These are phyloP conservation scores for Epinotia demarniana DNA, from an alignment of 2,888 invertebrate species.

Conservation along the genomic window DNA sequence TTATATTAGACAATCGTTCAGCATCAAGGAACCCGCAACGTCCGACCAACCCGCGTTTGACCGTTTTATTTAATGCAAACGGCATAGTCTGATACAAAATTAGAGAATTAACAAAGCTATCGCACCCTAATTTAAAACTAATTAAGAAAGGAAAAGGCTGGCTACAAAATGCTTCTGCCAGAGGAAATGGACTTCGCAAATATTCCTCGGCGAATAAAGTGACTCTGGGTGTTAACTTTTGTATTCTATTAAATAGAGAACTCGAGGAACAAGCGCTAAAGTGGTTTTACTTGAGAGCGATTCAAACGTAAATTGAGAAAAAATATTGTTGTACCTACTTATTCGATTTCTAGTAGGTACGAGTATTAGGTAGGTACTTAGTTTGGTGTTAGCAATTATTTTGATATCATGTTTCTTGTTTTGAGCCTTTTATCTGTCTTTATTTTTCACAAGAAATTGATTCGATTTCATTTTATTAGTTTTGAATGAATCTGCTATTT, in stretches of 20 bases:
- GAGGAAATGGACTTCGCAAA: constrained; percentile 79
- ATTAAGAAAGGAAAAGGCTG: constrained; percentile 80
- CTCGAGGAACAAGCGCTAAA: constrained; percentile 69
- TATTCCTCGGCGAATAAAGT: constrained; percentile 74
- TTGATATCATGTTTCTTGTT: too few species aligned
- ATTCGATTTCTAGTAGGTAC: background rate
- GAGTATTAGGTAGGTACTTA: background rate
- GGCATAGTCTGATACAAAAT: constrained; percentile 63
- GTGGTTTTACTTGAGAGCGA: constrained; percentile 47
- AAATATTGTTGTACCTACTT: background rate
- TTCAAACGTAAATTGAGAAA: constrained; percentile 19
- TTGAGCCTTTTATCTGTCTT: too few species aligned
- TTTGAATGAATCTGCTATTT: too few species aligned
- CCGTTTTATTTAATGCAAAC: constrained; percentile 41
- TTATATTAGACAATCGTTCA: background rate
- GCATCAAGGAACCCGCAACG: background rate
- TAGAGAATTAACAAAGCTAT: constrained; percentile 77
- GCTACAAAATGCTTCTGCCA: constrained; percentile 75
- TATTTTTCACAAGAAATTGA: too few species aligned
- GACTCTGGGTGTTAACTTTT: constrained; percentile 78
- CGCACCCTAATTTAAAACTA: constrained; percentile 81
- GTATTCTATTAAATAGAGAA: constrained; percentile 82
- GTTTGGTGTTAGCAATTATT: too few species aligned
- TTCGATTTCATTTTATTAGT: too few species aligned
- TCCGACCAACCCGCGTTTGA: background rate